Evolutionary conservation across 2,113 vertebrate genomes (phyloP).

Genomic region (Xenopus borealis): DNA sequence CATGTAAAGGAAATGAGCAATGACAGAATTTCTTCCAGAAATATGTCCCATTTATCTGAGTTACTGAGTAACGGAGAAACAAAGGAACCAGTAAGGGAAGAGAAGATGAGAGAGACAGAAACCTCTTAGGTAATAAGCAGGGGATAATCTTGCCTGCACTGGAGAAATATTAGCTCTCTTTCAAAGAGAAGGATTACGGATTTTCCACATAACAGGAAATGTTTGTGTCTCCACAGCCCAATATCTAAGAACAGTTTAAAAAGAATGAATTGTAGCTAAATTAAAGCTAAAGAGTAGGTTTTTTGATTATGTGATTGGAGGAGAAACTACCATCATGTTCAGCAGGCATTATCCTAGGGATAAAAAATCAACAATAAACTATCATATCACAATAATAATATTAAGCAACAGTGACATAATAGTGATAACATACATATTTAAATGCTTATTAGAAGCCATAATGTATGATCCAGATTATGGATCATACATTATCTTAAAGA

Average conservation of each 20-base stretch:
- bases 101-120: constrained; percentile 31
- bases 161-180: background rate
- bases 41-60: constrained; percentile 22
- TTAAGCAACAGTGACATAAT: too few species aligned
- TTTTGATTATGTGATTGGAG: too few species aligned
- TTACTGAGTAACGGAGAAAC: constrained; percentile 33
- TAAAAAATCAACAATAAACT: too few species aligned
- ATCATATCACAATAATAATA: too few species aligned
- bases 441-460: too few species aligned
- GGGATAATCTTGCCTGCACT: background rate
- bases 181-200: background rate
- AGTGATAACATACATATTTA: too few species aligned
- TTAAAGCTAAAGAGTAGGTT: too few species aligned
- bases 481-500: too few species aligned
- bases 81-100: constrained; percentile 14
- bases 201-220: background rate
- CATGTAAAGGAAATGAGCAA: constrained; percentile 16
- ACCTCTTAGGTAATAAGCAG: constrained; percentile 7
- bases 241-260: background rate
- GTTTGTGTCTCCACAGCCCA: background rate
- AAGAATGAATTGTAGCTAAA: background rate
- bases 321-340: too few species aligned
- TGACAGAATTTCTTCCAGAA: constrained; percentile 6
- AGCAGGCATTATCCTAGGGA: too few species aligned
- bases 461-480: too few species aligned